phyloP scores from a whole-genome alignment of 2,113 vertebrate species.

The Australoheros scitulus region DNA sequence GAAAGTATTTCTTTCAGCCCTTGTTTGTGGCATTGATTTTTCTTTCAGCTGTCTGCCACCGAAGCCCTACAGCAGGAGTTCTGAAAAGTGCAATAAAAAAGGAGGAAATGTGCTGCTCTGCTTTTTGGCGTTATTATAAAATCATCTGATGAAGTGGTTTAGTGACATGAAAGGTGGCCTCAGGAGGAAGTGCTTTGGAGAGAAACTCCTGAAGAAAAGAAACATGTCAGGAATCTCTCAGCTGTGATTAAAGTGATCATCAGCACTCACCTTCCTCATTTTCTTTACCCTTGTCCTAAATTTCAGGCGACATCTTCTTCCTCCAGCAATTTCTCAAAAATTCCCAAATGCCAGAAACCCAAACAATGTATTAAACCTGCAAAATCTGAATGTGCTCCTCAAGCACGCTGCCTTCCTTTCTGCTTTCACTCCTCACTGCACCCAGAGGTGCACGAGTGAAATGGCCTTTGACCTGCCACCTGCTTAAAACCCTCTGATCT shows the following conservation, averaged over 20 bases:
- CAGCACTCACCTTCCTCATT: background rate
- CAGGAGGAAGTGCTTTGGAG: background rate
- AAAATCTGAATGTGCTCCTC: background rate
- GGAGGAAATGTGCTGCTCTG: background rate
- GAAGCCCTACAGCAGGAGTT: background rate
- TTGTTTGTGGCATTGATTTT: constrained; percentile 30
- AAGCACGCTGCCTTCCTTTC: background rate
- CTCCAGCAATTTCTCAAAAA: background rate
- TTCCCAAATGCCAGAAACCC: background rate
- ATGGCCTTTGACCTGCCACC: background rate
- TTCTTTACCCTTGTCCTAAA: background rate
- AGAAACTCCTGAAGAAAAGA: background rate
- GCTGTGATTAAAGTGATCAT: background rate
- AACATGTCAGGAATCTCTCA: background rate
- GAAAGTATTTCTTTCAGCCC: background rate
- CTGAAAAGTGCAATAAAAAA: background rate
- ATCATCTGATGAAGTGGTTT: background rate
- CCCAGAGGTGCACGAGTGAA: background rate
- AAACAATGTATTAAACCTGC: background rate
- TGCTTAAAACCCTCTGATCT: background rate
- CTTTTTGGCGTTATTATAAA: background rate
- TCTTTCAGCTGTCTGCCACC: background rate
- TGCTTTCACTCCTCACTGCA: background rate
- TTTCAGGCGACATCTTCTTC: background rate
- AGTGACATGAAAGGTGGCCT: background rate